A percentile compares a stretch with the other conserved stretches of the same genome.
Conservation (phyloP, 2,113 vertebrate genomes). For the Ctenodactylus gundi region DNA sequence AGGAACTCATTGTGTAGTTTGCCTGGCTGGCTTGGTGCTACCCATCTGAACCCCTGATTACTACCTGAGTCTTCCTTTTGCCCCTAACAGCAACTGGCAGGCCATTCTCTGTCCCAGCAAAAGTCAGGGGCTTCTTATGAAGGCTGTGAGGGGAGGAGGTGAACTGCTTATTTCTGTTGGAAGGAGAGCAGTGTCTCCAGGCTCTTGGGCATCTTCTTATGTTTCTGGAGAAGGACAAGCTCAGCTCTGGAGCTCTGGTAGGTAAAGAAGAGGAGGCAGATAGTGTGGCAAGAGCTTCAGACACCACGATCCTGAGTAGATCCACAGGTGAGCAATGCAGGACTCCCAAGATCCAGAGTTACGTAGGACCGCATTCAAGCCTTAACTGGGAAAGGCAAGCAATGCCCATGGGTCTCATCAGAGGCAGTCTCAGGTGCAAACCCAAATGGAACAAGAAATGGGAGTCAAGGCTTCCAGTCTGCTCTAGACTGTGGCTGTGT, state of each 20-base stretch:
- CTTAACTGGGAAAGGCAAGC: background rate
- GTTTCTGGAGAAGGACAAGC: conserved; percentile 11
- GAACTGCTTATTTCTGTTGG: background rate
- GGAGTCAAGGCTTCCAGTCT: background rate
- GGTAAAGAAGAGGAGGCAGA: background rate
- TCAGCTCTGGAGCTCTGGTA: background rate
- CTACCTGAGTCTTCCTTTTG: background rate
- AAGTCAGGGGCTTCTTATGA: background rate
- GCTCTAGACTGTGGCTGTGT: conserved; percentile 1
- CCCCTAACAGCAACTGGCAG: background rate
- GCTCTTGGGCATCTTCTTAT: conserved; percentile 47
- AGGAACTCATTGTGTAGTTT: background rate
- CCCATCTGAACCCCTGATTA: background rate
- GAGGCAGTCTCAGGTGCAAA: background rate
- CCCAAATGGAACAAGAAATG: background rate
- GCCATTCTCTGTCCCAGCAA: background rate
- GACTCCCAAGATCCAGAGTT: background rate
- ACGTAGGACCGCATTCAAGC: background rate
- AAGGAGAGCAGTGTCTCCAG: conserved; percentile 7
- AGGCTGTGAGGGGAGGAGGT: background rate
- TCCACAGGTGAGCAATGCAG: conserved; percentile 20
- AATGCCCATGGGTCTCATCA: background rate
- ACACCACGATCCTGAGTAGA: background rate
- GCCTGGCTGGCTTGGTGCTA: background rate
- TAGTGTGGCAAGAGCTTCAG: background rate